Evolutionary conservation across 1,140 invertebrate genomes (phyloP).

Genomic region (Parasteatoda tepidariorum): DNA sequence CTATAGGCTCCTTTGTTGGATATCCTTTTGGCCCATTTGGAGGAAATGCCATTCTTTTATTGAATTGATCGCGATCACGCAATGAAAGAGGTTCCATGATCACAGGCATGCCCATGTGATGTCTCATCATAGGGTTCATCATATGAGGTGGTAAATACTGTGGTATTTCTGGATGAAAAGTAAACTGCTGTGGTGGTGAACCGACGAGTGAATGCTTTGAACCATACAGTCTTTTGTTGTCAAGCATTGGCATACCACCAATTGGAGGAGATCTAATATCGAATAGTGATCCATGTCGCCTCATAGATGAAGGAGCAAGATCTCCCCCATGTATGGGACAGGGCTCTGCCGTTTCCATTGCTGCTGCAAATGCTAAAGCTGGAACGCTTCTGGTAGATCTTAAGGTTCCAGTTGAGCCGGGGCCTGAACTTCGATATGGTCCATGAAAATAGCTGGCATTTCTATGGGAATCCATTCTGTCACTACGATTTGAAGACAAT

Average conservation of each 20-base stretch:
- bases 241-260: slow-evolving; percentile 21
- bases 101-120: slow-evolving; percentile 26
- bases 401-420: slow-evolving; percentile 53
- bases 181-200: slow-evolving; percentile 32
- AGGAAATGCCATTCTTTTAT: slow-evolving; percentile 34
- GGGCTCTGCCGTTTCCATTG: slow-evolving; percentile 44
- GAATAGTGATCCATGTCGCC: slow-evolving; percentile 56
- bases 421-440: slow-evolving; percentile 8
- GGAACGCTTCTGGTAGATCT: slow-evolving; percentile 62
- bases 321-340: slow-evolving; percentile 48
- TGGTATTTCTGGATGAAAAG: slow-evolving; percentile 32
- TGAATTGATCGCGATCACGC: slow-evolving; percentile 46
- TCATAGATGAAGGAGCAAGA: slow-evolving; percentile 26
- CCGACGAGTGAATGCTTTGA: slow-evolving; percentile 49
- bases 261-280: slow-evolving; percentile 44
- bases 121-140: slow-evolving; percentile 51
- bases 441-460: slow-evolving; percentile 25
- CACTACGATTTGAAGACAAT: slow-evolving; percentile 30
- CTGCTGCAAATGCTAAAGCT: slow-evolving; percentile 50
- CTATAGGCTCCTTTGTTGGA: slow-evolving; percentile 37
- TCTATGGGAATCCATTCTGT: slow-evolving; percentile 38
- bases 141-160: slow-evolving; percentile 37
- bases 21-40: slow-evolving; percentile 17
- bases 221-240: slow-evolving; percentile 50
- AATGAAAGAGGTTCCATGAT: slow-evolving; percentile 26